phyloP scores from a whole-genome alignment of 2,797 vertebrate genomes.

The Rousettus madagascariensis region DNA sequence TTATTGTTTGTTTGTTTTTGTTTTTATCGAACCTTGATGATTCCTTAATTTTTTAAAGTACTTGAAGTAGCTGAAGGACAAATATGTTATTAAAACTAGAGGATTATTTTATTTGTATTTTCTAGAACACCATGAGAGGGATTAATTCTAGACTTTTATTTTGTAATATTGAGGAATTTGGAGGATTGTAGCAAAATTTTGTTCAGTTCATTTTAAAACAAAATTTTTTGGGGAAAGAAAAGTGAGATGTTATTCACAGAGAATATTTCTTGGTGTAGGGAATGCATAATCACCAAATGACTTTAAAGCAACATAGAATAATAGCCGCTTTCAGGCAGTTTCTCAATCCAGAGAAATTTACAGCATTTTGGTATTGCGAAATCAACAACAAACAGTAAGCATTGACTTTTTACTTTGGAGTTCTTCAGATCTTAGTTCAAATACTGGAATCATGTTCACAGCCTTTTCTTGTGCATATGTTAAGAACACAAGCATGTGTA shows the following conservation, averaged over 20 bases:
- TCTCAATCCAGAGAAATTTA: neutral
- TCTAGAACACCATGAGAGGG: neutral
- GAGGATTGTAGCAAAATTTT: constrained; percentile 4
- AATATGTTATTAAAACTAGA: neutral
- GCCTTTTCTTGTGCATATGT: neutral
- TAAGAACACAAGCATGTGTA: neutral
- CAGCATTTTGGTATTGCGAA: neutral
- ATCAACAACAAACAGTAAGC: neutral
- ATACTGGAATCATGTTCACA: neutral
- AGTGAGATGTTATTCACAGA: neutral
- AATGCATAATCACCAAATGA: neutral
- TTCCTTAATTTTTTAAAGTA: neutral
- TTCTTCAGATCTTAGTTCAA: neutral
- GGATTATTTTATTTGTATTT: neutral
- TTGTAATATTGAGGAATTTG: constrained; percentile 12
- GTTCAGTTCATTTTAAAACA: constrained; percentile 35
- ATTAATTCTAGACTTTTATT: neutral
- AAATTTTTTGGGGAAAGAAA: neutral
- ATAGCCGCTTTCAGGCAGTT: neutral
- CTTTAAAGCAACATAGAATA: neutral
- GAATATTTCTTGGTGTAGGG: neutral
- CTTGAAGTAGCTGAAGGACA: neutral
- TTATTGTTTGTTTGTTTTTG: neutral
- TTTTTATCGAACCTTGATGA: neutral
- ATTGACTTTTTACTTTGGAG: neutral